These are phyloP conservation scores for Merodon equestris DNA, from an alignment of 2,888 invertebrate genomes.

Conservation along the genomic window DNA sequence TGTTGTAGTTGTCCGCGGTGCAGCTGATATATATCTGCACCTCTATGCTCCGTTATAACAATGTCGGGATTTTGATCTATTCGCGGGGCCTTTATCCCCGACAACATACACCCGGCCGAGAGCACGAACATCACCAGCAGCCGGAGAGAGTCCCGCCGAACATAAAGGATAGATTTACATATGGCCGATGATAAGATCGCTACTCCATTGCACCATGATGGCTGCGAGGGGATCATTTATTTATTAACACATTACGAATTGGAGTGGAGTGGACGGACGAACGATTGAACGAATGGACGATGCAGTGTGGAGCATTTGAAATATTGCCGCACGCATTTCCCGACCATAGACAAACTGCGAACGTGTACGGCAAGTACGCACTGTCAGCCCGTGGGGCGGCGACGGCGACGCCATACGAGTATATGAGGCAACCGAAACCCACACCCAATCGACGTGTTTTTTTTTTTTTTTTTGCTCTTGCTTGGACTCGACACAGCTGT, in stretches of 20 bases:
- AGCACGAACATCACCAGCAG: conserved; percentile 14
- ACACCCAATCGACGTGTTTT: conserved; percentile 42
- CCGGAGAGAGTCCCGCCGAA: conserved; percentile 54
- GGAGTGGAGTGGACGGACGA: conserved; percentile 48
- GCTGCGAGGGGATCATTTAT: conserved; percentile 68
- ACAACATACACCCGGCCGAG: conserved; percentile 58
- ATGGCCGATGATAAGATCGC: conserved; percentile 61
- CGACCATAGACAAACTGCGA: conserved; percentile 64
- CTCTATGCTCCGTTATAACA: conserved; percentile 67
- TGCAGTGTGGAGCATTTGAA: conserved; percentile 53
- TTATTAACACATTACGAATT: conserved; percentile 69
- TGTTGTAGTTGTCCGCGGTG: conserved; percentile 13
- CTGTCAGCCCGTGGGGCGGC: conserved; percentile 15
- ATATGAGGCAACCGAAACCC: neutral
- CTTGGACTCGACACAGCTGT: conserved; percentile 58
- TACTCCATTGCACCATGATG: conserved; percentile 55
- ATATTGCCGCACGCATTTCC: conserved; percentile 67
- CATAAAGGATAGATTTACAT: conserved; percentile 68
- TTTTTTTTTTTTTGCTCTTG: conserved; percentile 18
- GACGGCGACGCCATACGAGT: conserved; percentile 11
- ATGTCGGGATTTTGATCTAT: conserved; percentile 69
- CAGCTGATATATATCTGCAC: conserved; percentile 64
- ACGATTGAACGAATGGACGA: conserved; percentile 11
- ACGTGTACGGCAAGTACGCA: conserved; percentile 49
- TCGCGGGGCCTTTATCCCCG: conserved; percentile 66